Evolutionary conservation across 1,140 invertebrate species (phyloP).

Genomic region (Lordiphosa collinella): DNA sequence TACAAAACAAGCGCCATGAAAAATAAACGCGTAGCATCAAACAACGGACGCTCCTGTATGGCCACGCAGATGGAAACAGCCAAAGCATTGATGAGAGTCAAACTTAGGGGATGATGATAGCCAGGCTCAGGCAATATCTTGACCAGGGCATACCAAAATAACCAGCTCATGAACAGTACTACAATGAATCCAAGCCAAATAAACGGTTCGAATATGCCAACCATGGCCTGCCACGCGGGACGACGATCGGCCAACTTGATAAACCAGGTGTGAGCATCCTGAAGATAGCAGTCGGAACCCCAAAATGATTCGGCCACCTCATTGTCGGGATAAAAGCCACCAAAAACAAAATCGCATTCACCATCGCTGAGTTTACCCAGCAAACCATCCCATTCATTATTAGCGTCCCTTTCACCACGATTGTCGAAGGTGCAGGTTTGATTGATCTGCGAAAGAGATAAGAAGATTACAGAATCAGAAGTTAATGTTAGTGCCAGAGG

Average conservation of each 20-base stretch:
- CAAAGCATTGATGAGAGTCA: constrained; percentile 80
- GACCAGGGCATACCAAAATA: constrained; percentile 80
- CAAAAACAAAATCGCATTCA: constrained; percentile 80
- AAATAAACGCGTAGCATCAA: constrained; percentile 79
- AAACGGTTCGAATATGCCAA: constrained; percentile 78
- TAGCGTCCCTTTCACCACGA: constrained; percentile 79
- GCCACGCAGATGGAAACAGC: constrained; percentile 79
- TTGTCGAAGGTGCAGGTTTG: constrained; percentile 81
- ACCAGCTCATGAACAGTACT: constrained; percentile 77
- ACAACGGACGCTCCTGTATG: constrained; percentile 79
- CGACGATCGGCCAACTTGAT: constrained; percentile 78
- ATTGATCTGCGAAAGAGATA: constrained; percentile 33
- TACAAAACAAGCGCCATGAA: constrained; percentile 81
- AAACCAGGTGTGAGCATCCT: constrained; percentile 81
- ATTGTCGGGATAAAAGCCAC: constrained; percentile 82
- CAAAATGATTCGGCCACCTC: constrained; percentile 81
- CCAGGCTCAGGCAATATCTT: constrained; percentile 74
- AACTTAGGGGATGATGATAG: constrained; percentile 72
- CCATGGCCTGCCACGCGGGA: constrained; percentile 80
- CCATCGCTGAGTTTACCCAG: constrained; percentile 73
- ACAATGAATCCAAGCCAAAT: constrained; percentile 80
- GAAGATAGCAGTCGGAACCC: constrained; percentile 80
- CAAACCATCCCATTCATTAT: constrained; percentile 80
- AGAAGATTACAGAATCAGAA: not conserved
- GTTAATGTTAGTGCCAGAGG: no score